Percentiles rank a stretch among this genome's conserved stretches.
Evolutionary conservation across 1,140 invertebrate genomes (phyloP).

Genomic region (Plectrocnemia conspersa): DNA sequence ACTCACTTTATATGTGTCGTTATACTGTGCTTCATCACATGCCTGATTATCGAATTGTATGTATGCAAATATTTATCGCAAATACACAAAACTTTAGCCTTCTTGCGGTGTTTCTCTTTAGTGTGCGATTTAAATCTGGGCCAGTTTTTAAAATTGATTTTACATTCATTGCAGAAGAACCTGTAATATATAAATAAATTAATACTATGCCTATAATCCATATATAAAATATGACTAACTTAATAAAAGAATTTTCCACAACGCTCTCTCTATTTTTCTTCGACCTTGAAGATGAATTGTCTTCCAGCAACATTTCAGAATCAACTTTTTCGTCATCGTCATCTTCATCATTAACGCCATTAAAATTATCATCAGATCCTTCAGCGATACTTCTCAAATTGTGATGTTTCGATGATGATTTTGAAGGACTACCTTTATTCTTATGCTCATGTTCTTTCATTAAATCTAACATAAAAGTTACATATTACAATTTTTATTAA

Average conservation of each 20-base stretch:
- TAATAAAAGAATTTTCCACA: constrained; percentile 9
- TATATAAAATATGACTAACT: constrained; percentile 3
- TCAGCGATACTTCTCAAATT: neutral
- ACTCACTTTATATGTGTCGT: constrained; percentile 4
- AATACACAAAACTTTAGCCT: constrained; percentile 9
- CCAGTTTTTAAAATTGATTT: neutral
- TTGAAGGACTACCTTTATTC: constrained; percentile 6
- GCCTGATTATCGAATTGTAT: constrained; percentile 5
- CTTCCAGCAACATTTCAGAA: neutral
- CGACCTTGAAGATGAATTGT: neutral
- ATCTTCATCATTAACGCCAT: neutral
- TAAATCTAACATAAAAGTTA: constrained; percentile 5
- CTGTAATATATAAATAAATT: constrained; percentile 12
- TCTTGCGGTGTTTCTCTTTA: neutral
- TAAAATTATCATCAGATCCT: neutral
- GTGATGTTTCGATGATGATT: neutral
- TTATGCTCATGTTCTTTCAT: neutral
- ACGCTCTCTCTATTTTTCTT: constrained; percentile 1
- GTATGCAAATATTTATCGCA: constrained; percentile 16
- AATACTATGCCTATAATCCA: neutral
- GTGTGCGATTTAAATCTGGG: constrained; percentile 6
- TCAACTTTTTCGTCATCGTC: neutral
- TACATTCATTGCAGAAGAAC: constrained; percentile 7
- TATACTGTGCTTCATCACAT: constrained; percentile 8
- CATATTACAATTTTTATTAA: no score